Percentiles rank a stretch among this genome's conserved stretches.
Evolutionary conservation across 2,888 invertebrate species (phyloP).

Genomic region (Tetheella fluctuosa): DNA sequence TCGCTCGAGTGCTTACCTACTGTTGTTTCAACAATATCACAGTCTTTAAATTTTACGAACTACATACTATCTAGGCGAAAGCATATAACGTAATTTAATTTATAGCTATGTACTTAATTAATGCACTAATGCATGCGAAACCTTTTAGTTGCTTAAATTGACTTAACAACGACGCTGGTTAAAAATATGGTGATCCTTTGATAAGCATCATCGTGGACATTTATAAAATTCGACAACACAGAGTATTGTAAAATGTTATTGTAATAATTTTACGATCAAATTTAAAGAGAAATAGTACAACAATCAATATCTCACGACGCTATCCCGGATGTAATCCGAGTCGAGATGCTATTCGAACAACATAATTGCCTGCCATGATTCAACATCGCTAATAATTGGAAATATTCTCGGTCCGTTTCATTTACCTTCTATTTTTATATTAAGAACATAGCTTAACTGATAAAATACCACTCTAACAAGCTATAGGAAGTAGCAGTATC

Average conservation of each 20-base stretch:
- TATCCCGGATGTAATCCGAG: neutral
- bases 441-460: neutral
- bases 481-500: neutral
- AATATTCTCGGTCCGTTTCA: conserved; percentile 3
- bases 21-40: conserved; percentile 17
- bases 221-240: neutral
- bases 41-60: neutral
- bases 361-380: conserved; percentile 7
- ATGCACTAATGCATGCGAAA: neutral
- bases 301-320: neutral
- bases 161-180: neutral
- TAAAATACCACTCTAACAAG: neutral
- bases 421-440: neutral
- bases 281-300: neutral
- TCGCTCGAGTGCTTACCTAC: conserved; percentile 32
- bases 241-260: neutral
- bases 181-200: neutral
- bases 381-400: conserved; percentile 7
- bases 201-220: neutral
- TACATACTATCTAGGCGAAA: neutral
- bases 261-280: neutral
- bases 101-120: neutral
- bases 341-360: conserved; percentile 1
- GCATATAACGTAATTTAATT: neutral
- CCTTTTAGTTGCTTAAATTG: neutral